Percentiles rank a stretch among this genome's conserved stretches.
phyloP scores from a whole-genome alignment of 2,888 invertebrate genomes.

The Trichopria drosophilae region DNA sequence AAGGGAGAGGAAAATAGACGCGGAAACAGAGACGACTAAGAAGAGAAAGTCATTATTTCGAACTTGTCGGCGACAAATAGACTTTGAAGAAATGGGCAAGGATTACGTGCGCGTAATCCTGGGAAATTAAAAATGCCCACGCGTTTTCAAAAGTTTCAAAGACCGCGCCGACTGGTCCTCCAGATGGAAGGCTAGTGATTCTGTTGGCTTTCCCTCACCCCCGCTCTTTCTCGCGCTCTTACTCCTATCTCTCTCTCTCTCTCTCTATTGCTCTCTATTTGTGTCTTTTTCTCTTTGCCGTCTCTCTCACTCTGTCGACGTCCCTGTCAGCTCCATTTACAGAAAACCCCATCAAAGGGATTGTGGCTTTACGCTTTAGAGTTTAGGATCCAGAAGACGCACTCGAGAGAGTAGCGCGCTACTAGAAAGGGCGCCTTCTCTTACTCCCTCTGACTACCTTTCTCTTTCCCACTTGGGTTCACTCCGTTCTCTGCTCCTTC shows the following conservation, averaged over 20 bases:
- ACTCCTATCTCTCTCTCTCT: slow-evolving; percentile 19
- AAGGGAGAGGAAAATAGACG: slow-evolving; percentile 26
- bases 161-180: slow-evolving; percentile 30
- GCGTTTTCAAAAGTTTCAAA: slow-evolving; percentile 39
- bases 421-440: background rate
- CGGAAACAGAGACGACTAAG: slow-evolving; percentile 20
- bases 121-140: slow-evolving; percentile 55
- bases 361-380: slow-evolving; percentile 53
- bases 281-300: slow-evolving; percentile 3
- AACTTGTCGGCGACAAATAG: slow-evolving; percentile 37
- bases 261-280: slow-evolving; percentile 11
- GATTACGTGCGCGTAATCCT: slow-evolving; percentile 46
- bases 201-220: slow-evolving; percentile 17
- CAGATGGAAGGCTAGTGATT: slow-evolving; percentile 7
- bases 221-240: slow-evolving; percentile 8
- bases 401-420: slow-evolving; percentile 1
- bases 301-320: slow-evolving; percentile 23
- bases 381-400: slow-evolving; percentile 42
- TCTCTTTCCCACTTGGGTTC: slow-evolving; percentile 29
- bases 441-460: slow-evolving; percentile 24
- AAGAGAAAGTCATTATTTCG: no score
- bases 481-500: no score
- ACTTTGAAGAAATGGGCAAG: slow-evolving; percentile 28
- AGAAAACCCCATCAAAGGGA: slow-evolving; percentile 59
- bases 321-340: slow-evolving; percentile 51